Evolutionary conservation across 2,888 invertebrate species (phyloP).

Genomic region (Galeopsomyia nigrocyanea): DNA sequence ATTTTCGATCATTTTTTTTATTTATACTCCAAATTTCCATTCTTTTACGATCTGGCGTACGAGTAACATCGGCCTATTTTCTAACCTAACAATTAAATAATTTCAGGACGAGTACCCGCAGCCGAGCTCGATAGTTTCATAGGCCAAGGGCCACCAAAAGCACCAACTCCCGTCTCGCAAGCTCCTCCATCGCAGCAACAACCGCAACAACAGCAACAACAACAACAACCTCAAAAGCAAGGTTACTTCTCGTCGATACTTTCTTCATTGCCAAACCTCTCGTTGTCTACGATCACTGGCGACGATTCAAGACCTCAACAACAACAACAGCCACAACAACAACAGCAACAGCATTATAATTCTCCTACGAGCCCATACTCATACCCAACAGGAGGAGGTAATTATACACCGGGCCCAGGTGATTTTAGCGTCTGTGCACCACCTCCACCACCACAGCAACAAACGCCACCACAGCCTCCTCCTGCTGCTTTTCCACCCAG

Average conservation of each 20-base stretch:
- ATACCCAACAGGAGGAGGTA: not conserved
- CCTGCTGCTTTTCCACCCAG: constrained; percentile 52
- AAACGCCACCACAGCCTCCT: constrained; percentile 44
- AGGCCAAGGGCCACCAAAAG: constrained; percentile 53
- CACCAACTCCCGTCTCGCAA: constrained; percentile 1
- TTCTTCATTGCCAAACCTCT: constrained; percentile 63
- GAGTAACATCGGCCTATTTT: not conserved
- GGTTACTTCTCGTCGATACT: constrained; percentile 64
- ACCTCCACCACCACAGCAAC: constrained; percentile 45
- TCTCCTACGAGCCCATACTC: too few relatives aligned
- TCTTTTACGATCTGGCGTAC: too few relatives aligned
- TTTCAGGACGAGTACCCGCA: constrained; percentile 25
- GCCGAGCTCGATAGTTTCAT: constrained; percentile 58
- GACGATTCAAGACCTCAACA: constrained; percentile 46
- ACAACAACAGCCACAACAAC: constrained; percentile 1
- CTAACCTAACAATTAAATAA: constrained; percentile 11
- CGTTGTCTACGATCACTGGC: constrained; percentile 59
- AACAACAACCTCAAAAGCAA: constrained; percentile 51
- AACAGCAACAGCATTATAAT: not conserved
- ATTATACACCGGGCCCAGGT: constrained; percentile 22
- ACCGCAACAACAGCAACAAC: constrained; percentile 29
- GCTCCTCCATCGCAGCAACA: constrained; percentile 36
- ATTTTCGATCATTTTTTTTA: not conserved
- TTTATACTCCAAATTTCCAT: too few relatives aligned
- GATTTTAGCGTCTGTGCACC: constrained; percentile 36